Evolutionary conservation across 1,140 invertebrate genomes (phyloP), one percentile per base, ranked within the genome.

Genomic region (Homarus americanus): DNA sequence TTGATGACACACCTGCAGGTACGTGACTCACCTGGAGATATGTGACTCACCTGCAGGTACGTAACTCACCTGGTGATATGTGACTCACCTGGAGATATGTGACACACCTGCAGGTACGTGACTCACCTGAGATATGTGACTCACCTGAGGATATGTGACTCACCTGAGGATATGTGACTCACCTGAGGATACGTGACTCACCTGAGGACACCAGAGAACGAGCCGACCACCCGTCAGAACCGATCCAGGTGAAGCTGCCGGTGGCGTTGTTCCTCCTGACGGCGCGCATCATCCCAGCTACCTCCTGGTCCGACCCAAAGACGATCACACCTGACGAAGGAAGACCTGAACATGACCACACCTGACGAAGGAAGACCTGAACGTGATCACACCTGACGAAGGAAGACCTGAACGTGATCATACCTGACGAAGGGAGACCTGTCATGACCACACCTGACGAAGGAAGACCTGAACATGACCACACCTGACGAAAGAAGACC

Each of bases 291-390:
- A 99, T 96, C 20, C 97, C 97, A 0, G 97, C 97, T 15, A 99
- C 98, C 95, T 99, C 98, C 95, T 99, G 98, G 94, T 99, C 98
- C 0, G 98, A 99, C 0, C 97, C 98, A 94, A 98, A 99, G 93
- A 99, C 97, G 87, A 99, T 99, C 40, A 98, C 98, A 75, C 98
- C 98, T 98, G 94, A 17, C 94, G 94, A 76, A 58, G 72, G 58
- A 38, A 44, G 32, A 28, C 20, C 17, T 32, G 40, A 40, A 28
- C 17, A 38, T 38, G 24, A 41, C 28, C 32, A 34, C 34, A 3
- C 38, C 76, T 44, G 5, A n/a, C 4, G 4, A 3, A 28, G 12
- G 40, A 41, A 15, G 40, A 15, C 12, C 15, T 5, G n/a, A 17
- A 34, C 5, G 12, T 69, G 0, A 32, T 49, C 41, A 32, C 32